Percentiles rank a stretch among this genome's conserved stretches.
Evolutionary conservation across 2,113 vertebrate species (phyloP).

Genomic region (human (Homo sapiens)): GRCh38 chr6:66303501-66304000

Average conservation of each 20-base stretch:
- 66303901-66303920: background rate
- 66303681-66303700: background rate
- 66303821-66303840: background rate
- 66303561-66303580: background rate
- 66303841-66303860: background rate
- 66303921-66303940: background rate
- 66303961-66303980: background rate
- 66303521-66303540: background rate
- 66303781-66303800: background rate
- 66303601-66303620: background rate
- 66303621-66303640: background rate
- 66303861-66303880: background rate
- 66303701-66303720: background rate
- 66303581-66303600: background rate
- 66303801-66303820: background rate
- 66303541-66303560: background rate
- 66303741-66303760: background rate
- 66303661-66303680: background rate
- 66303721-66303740: background rate
- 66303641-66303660: background rate
- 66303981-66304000: background rate
- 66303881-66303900: background rate
- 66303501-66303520: background rate
- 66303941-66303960: background rate
- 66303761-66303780: background rate